These are phyloP conservation scores for Conger conger DNA, from an alignment of 2,113 vertebrate species.

Conservation along the genomic window DNA sequence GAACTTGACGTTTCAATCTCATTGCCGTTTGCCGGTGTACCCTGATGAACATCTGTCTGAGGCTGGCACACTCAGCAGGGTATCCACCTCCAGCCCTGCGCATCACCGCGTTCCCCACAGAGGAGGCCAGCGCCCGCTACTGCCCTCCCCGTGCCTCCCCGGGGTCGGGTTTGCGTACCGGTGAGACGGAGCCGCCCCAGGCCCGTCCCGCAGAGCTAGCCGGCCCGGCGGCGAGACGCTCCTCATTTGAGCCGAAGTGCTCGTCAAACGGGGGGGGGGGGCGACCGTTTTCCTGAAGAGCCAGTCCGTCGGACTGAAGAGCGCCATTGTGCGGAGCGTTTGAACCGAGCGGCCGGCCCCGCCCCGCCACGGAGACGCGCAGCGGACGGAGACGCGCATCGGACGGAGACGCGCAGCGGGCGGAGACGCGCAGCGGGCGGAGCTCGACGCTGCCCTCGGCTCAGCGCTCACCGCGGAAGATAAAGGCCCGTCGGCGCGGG, in stretches of 20 bases:
- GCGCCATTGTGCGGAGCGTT: not conserved
- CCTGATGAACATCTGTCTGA: slow-evolving; percentile 28
- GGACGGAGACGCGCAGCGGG: slow-evolving; percentile 39
- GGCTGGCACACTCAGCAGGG: slow-evolving; percentile 10
- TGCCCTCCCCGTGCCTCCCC: slow-evolving; percentile 17
- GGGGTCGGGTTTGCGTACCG: not conserved
- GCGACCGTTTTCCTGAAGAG: not conserved
- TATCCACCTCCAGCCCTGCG: not conserved
- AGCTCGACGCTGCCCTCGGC: slow-evolving; percentile 42
- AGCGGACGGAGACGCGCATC: slow-evolving; percentile 34
- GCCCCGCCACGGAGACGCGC: slow-evolving; percentile 49
- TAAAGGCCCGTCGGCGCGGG: slow-evolving; percentile 26
- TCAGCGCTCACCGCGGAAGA: slow-evolving; percentile 65
- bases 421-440: slow-evolving; percentile 37
- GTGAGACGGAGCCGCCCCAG: not conserved
- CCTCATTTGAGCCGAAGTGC: not conserved
- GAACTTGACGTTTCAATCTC: not conserved
- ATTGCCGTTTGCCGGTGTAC: not conserved
- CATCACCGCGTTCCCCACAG: not conserved
- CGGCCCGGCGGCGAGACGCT: not conserved
- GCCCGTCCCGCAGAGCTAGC: too few relatives aligned
- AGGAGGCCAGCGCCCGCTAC: not conserved
- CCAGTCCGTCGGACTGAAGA: not conserved
- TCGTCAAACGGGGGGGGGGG: not conserved
- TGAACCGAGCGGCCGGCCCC: slow-evolving; percentile 33